Evolutionary conservation across 1,140 invertebrate genomes (phyloP).

Genomic region (Ceratosolen solmsi): DNA sequence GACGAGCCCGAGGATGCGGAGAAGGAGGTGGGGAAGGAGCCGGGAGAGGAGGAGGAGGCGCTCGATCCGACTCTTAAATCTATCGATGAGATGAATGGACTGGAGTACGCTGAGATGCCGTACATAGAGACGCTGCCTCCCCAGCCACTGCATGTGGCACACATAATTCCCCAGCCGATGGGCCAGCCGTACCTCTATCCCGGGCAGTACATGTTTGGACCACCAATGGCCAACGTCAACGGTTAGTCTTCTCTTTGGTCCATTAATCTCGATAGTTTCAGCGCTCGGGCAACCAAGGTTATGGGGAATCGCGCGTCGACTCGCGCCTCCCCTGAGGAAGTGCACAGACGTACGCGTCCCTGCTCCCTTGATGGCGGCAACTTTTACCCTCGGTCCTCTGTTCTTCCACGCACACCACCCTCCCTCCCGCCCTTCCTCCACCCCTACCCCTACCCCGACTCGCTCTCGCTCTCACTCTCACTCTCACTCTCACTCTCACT

Average conservation of each 20-base stretch:
- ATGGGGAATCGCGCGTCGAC: background rate
- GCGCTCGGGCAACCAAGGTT: background rate
- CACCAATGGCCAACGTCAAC: constrained; percentile 71
- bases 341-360: background rate
- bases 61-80: constrained; percentile 10
- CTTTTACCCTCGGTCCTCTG: too few relatives aligned
- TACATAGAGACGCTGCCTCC: constrained; percentile 61
- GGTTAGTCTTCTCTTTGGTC: constrained; percentile 63
- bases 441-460: too few relatives aligned
- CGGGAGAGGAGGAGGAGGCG: constrained; percentile 52
- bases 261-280: background rate
- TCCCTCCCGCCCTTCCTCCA: too few relatives aligned
- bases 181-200: constrained; percentile 71
- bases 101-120: constrained; percentile 15
- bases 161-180: constrained; percentile 61
- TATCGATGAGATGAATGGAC: constrained; percentile 28
- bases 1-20: background rate
- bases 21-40: constrained; percentile 54
- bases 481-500: background rate
- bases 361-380: background rate
- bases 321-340: too few relatives aligned
- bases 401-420: too few relatives aligned
- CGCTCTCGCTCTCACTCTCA: too few relatives aligned
- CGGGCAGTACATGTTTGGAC: constrained; percentile 73
- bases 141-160: constrained; percentile 65